Evolutionary conservation across 2,113 vertebrate genomes (phyloP).

Genomic region (Vanacampus margaritifer): DNA sequence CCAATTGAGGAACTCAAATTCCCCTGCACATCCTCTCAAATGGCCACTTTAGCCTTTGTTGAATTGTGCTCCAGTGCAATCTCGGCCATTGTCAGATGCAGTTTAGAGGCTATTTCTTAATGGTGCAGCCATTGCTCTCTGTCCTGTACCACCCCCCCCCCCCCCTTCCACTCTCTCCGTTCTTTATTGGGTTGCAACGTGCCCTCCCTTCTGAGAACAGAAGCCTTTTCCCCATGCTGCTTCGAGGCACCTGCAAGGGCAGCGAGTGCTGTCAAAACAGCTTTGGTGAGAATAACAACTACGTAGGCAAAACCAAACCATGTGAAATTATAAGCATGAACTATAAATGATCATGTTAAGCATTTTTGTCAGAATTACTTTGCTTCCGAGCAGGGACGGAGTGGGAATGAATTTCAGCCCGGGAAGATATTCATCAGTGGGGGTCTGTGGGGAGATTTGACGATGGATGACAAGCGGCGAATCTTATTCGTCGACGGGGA

Average conservation of each 20-base stretch:
- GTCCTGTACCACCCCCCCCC: conserved; percentile 46
- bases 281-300: conserved; percentile 5
- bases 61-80: conserved; percentile 74
- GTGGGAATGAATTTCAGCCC: no score
- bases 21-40: conserved; percentile 47
- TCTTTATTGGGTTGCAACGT: conserved; percentile 39
- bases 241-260: conserved; percentile 20
- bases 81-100: conserved; percentile 72
- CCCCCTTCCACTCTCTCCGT: conserved; percentile 26
- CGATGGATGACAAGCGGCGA: no score
- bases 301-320: conserved; percentile 20
- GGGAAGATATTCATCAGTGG: no score
- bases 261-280: conserved; percentile 36
- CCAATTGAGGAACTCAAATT: conserved; percentile 57
- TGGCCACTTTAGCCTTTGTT: conserved; percentile 63
- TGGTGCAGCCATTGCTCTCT: conserved; percentile 50
- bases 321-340: conserved; percentile 15
- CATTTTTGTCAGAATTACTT: no score
- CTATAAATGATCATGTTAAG: no score
- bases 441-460: no score
- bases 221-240: conserved; percentile 51
- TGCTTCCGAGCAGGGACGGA: no score
- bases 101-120: conserved; percentile 71
- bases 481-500: no score
- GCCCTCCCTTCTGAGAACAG: conserved; percentile 39